Percentiles rank a stretch among this genome's conserved stretches.
Evolutionary conservation across 1,140 invertebrate species (phyloP).

Genomic region (Pinna nobilis): DNA sequence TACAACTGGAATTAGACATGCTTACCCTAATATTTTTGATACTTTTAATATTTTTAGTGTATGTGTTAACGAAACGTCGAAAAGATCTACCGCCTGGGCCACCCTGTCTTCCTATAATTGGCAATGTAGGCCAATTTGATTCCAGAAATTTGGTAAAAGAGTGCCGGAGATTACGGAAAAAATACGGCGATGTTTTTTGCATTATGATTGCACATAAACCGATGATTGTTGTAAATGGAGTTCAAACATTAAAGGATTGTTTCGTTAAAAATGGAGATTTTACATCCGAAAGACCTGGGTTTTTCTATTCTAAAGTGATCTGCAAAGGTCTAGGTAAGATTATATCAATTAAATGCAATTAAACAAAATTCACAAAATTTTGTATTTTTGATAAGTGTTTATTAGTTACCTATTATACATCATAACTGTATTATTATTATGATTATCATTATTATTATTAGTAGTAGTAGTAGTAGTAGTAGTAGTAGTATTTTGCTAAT

Average conservation of each 20-base stretch:
- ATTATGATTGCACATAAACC: constrained; percentile 28
- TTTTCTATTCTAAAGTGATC: neutral
- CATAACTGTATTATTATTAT: too few relatives aligned
- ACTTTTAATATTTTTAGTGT: neutral
- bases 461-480: too few relatives aligned
- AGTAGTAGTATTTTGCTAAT: too few relatives aligned
- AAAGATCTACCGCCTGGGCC: constrained; percentile 10
- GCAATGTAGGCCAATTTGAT: neutral
- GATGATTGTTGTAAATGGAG: constrained; percentile 46
- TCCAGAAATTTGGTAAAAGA: neutral
- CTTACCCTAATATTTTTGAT: neutral
- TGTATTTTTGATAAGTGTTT: too few relatives aligned
- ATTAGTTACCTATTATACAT: too few relatives aligned
- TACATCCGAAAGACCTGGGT: constrained; percentile 40
- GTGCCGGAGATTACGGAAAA: constrained; percentile 25
- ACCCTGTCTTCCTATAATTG: constrained; percentile 12
- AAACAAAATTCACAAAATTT: too few relatives aligned
- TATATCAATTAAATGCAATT: too few relatives aligned
- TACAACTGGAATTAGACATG: neutral
- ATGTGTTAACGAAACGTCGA: neutral
- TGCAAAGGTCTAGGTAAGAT: neutral
- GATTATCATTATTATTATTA: too few relatives aligned
- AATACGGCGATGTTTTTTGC: constrained; percentile 49
- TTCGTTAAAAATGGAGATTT: constrained; percentile 42
- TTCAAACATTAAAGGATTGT: constrained; percentile 32